A percentile compares a stretch with the other conserved stretches of the same genome.
phyloP scores from a whole-genome alignment of 2,113 vertebrate genomes.

The Alligator mississippiensis region DNA sequence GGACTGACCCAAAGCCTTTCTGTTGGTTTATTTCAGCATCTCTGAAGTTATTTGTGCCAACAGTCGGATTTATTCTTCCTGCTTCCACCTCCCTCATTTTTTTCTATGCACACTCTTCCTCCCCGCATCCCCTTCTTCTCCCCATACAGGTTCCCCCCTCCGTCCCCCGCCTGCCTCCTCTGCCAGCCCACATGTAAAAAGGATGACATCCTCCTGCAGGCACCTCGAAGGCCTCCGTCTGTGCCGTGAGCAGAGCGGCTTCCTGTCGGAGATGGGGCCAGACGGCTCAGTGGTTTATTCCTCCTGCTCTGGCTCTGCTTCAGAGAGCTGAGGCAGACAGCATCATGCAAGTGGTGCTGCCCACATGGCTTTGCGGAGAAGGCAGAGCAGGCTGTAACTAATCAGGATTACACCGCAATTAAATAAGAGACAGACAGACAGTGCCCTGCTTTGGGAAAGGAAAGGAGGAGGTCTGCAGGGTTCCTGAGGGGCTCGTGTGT shows the following conservation, averaged over 20 bases:
- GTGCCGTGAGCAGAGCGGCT: not conserved
- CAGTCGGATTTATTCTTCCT: not conserved
- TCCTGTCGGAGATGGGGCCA: constrained; percentile 59
- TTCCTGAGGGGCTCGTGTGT: not conserved
- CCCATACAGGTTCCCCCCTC: not conserved
- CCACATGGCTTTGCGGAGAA: not conserved
- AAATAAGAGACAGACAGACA: not conserved
- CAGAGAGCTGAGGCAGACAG: constrained; percentile 67
- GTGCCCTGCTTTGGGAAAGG: not conserved
- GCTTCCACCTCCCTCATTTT: not conserved
- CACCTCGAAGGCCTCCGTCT: not conserved
- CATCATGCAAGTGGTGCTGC: constrained; percentile 28
- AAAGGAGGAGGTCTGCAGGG: not conserved
- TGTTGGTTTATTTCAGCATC: not conserved
- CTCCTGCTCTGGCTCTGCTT: constrained; percentile 55
- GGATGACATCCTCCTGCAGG: constrained; percentile 22
- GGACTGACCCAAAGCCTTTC: not conserved
- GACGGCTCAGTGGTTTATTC: constrained; percentile 36
- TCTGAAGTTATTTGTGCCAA: not conserved
- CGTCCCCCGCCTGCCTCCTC: not conserved
- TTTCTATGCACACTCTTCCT: not conserved
- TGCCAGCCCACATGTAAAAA: not conserved
- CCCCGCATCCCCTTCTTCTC: not conserved
- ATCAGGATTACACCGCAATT: constrained; percentile 7
- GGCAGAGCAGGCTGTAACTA: constrained; percentile 59